A percentile compares a stretch with the other conserved stretches of the same genome.
phyloP scores from a whole-genome alignment of 2,113 vertebrate genomes.

The Urocolius indicus region DNA sequence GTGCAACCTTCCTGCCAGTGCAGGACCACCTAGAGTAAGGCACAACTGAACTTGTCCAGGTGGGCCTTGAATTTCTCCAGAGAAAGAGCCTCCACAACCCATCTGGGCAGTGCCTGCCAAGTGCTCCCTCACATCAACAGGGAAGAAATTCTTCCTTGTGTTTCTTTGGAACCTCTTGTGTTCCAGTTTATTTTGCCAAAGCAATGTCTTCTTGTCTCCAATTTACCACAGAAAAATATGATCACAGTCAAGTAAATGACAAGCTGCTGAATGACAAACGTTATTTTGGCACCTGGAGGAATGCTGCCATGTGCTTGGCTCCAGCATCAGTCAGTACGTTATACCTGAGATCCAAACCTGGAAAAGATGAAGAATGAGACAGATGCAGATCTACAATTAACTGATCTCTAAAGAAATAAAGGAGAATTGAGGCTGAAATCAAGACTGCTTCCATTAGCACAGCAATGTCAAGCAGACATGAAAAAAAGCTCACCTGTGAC shows the following conservation, averaged over 20 bases:
- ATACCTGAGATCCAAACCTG: conserved; percentile 87
- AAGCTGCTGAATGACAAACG: background rate
- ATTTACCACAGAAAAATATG: background rate
- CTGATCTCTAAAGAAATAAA: background rate
- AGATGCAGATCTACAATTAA: background rate
- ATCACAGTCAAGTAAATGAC: background rate
- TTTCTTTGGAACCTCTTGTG: too few relatives aligned
- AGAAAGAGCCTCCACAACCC: background rate
- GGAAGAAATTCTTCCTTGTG: too few relatives aligned
- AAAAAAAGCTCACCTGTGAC: conserved; percentile 79
- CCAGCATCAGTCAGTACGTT: conserved; percentile 83
- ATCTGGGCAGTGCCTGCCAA: too few relatives aligned
- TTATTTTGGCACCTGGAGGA: conserved; percentile 78
- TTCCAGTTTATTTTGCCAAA: background rate
- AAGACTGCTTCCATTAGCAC: background rate
- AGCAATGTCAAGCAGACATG: background rate
- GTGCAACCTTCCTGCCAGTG: too few relatives aligned
- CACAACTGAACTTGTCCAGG: too few relatives aligned
- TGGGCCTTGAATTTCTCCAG: background rate
- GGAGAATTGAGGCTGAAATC: background rate
- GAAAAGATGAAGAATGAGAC: conserved; percentile 1
- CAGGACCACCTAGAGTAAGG: too few relatives aligned
- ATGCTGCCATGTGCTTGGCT: conserved; percentile 71
- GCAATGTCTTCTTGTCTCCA: background rate
- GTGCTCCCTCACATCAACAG: too few relatives aligned